These are phyloP conservation scores for Sternotherus odoratus DNA, from an alignment of 2,797 vertebrate species.

Conservation along the genomic window DNA sequence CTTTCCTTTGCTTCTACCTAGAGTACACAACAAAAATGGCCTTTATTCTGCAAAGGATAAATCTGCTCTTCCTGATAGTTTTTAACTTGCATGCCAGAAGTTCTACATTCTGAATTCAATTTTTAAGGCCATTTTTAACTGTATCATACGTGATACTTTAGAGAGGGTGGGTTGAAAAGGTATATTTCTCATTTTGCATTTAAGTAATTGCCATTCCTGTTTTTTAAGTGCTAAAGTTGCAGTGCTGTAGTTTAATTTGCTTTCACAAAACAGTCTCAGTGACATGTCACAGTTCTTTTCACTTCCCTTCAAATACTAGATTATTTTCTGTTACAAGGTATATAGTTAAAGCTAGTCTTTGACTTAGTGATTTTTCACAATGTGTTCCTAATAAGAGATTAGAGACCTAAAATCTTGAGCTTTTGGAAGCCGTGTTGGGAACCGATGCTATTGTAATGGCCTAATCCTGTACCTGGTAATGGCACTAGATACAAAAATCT, in stretches of 20 bases:
- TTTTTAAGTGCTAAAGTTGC: conserved; percentile 7
- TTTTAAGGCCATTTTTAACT: background rate
- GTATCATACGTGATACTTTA: background rate
- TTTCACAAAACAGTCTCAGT: conserved; percentile 20
- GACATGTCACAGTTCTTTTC: background rate
- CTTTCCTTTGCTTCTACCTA: background rate
- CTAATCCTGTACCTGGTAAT: background rate
- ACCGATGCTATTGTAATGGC: background rate
- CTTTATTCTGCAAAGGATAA: background rate
- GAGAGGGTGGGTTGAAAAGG: conserved; percentile 18
- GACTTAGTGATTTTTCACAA: background rate
- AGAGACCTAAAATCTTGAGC: background rate
- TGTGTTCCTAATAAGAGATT: background rate
- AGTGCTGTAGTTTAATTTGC: conserved; percentile 24
- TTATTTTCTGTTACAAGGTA: background rate
- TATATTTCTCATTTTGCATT: background rate
- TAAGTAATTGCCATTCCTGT: background rate
- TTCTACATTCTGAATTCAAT: background rate
- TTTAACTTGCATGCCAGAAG: background rate
- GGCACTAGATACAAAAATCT: background rate
- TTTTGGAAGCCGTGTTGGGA: background rate
- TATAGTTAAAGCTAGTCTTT: background rate
- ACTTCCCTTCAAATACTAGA: background rate
- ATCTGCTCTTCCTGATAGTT: background rate
- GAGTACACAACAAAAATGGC: background rate